Evolutionary conservation across 2,888 invertebrate genomes (phyloP).

Genomic region (Tetragonisca angustula): DNA sequence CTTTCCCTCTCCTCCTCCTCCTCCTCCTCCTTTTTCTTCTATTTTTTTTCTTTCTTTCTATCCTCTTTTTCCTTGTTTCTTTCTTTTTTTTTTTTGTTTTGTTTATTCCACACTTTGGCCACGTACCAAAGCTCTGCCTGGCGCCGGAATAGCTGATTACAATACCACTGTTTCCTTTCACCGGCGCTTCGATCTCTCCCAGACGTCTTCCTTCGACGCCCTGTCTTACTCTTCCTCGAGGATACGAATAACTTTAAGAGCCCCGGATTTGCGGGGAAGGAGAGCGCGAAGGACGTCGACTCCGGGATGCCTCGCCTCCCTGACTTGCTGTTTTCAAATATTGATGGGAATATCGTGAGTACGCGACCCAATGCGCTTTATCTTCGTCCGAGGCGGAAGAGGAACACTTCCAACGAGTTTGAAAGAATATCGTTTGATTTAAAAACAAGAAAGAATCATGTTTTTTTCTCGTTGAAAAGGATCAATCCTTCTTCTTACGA

Average conservation of each 20-base stretch:
- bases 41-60: too few relatives aligned
- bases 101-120: conserved; percentile 26
- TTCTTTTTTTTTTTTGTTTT: too few relatives aligned
- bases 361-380: not conserved
- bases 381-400: not conserved
- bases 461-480: too few relatives aligned
- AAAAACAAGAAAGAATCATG: too few relatives aligned
- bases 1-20: not conserved
- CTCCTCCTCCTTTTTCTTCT: not conserved
- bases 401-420: not conserved
- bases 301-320: not conserved
- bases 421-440: not conserved
- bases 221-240: not conserved
- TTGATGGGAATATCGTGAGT: not conserved
- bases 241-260: conserved; percentile 10
- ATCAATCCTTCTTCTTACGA: too few relatives aligned
- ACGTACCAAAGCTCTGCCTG: conserved; percentile 25
- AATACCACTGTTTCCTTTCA: not conserved
- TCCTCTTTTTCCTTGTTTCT: too few relatives aligned
- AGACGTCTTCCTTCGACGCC: conserved; percentile 10
- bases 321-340: not conserved
- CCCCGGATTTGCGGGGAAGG: not conserved
- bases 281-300: not conserved
- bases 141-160: conserved; percentile 1
- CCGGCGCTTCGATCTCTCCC: not conserved